Base-by-base conservation (phyloP, 2,113 vertebrate genomes). In the Ceratotherium simum region DNA sequence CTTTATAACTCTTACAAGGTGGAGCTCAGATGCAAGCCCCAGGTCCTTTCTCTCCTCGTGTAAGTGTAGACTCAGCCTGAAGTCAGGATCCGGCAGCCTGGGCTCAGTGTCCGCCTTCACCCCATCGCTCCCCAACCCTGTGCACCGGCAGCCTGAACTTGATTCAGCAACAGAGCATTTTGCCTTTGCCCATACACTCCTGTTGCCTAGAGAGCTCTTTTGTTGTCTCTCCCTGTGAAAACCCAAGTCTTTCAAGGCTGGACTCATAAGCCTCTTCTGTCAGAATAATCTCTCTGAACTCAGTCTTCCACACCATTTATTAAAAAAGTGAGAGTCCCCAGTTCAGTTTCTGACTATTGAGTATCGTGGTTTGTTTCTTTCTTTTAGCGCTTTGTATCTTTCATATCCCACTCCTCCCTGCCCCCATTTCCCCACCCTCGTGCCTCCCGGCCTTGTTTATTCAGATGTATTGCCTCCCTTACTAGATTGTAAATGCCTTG, bases 231-330 rank as follows among this genome's bases (percentile, higher is more conserved):
- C 6, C 11, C 25, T 51, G 18, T 91, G 64, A 94, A 91, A 94
- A 51, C 54, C 23, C 73, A 85, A 27, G 36, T 60, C 20, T 90
- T 89, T 91, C 21, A 82, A 90, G 60, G 39, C 60, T 79, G 51
- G 84, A 42, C 29, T 84, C 31, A 23, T 62, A 75, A 93, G 23
- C 69, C 54, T 17, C 21, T 83, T 96, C 42, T 56, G 14, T 18
- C 27, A 75, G 83, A 56, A 58, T 86, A 56, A 65, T 95, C 56
- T 93, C 42, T 91, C 25, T 85, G 46, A 93, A 94, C 69, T 46
- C 48, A 90, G n/a, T 81, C 56, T 94, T 85, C 51, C 46, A 84
- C 25, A 86, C 60, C 46, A 21, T 78, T 64, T 70, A 14, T 31
- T 64, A 64, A 9, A 60, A 64, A 83, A 83, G 16, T 8, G 33